Percentiles rank a stretch among this genome's conserved stretches.
phyloP scores from a whole-genome alignment of 2,797 vertebrate genomes.

The Sorex maritimensis region DNA sequence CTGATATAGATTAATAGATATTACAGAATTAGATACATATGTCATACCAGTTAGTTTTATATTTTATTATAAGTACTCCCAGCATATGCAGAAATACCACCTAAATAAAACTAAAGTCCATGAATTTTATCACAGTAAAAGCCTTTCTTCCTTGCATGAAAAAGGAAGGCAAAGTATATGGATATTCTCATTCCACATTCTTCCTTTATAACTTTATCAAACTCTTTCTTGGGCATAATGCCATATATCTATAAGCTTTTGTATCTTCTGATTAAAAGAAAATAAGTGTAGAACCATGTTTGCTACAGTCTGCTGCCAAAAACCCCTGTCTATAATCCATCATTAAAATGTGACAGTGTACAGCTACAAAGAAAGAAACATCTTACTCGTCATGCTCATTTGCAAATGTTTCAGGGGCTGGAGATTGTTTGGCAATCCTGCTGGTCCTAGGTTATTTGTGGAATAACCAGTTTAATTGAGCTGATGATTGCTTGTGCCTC shows the following conservation, averaged over 20 bases:
- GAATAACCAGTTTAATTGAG: slow-evolving; percentile 87
- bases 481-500: slow-evolving; percentile 74
- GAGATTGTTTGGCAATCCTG: slow-evolving; percentile 83
- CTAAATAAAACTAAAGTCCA: slow-evolving; percentile 81
- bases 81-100: slow-evolving; percentile 84
- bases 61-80: slow-evolving; percentile 84
- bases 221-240: slow-evolving; percentile 70
- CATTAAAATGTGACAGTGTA: slow-evolving; percentile 86
- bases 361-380: slow-evolving; percentile 85
- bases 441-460: slow-evolving; percentile 87
- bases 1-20: slow-evolving; percentile 73
- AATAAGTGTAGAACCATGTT: slow-evolving; percentile 82
- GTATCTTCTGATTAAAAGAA: slow-evolving; percentile 86
- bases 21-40: slow-evolving; percentile 82
- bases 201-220: slow-evolving; percentile 73
- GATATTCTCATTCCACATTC: slow-evolving; percentile 59
- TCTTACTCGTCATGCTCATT: slow-evolving; percentile 84
- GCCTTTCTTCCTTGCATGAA: slow-evolving; percentile 26
- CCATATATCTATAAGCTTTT: slow-evolving; percentile 76
- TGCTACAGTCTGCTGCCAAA: slow-evolving; percentile 80
- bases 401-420: slow-evolving; percentile 86
- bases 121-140: slow-evolving; percentile 69
- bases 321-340: slow-evolving; percentile 87
- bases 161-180: slow-evolving; percentile 57
- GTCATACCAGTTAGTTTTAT: slow-evolving; percentile 70